phyloP scores from a whole-genome alignment of 2,113 vertebrate species.

The Gopherus evgoodei region DNA sequence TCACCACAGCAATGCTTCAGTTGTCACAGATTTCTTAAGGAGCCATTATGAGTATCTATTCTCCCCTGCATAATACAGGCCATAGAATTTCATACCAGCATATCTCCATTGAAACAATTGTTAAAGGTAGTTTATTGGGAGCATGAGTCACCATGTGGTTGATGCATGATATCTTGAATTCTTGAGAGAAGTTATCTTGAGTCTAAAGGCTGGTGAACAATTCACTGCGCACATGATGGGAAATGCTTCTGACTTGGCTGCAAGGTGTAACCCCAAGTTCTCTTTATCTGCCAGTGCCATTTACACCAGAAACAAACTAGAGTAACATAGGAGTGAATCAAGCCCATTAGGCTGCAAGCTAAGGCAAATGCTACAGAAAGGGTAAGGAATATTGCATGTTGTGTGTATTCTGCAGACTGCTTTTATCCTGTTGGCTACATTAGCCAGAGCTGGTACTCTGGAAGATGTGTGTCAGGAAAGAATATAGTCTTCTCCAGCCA shows the following conservation, averaged over 20 bases:
- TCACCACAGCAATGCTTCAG: background rate
- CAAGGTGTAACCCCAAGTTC: background rate
- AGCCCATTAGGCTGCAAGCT: background rate
- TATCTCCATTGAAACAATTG: background rate
- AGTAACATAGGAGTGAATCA: background rate
- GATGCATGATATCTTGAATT: background rate
- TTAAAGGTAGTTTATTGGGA: background rate
- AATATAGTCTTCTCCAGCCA: background rate
- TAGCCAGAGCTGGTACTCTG: background rate
- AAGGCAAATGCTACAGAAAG: background rate
- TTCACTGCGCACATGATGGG: background rate
- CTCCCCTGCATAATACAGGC: background rate
- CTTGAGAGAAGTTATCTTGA: background rate
- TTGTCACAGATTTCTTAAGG: background rate
- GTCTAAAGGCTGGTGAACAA: background rate
- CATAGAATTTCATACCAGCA: background rate
- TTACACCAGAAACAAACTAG: background rate
- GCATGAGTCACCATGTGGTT: background rate
- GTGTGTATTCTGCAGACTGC: background rate
- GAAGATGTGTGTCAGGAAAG: slow-evolving; percentile 19
- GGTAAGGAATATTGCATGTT: background rate
- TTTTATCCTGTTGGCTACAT: background rate
- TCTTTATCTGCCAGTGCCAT: background rate
- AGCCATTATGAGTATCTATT: background rate
- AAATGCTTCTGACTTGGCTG: background rate